These are phyloP conservation scores for Neopelma chrysocephalum DNA, from an alignment of 2,797 vertebrate genomes.

Conservation along the genomic window DNA sequence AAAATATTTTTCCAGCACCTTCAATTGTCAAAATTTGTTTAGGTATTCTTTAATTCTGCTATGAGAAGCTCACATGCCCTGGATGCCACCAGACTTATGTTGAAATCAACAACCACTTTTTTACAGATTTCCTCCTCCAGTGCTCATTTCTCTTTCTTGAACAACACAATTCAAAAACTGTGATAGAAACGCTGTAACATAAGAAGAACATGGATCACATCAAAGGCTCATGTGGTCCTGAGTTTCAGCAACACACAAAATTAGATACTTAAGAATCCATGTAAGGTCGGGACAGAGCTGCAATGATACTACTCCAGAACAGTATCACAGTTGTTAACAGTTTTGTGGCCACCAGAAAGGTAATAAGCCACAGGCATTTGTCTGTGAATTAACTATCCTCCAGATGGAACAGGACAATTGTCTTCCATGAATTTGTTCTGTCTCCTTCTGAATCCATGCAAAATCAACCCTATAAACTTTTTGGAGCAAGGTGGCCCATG, in stretches of 20 bases:
- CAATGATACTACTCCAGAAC: not conserved
- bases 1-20: not conserved
- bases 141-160: not conserved
- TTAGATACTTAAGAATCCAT: not conserved
- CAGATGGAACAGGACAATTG: not conserved
- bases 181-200: not conserved
- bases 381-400: not conserved
- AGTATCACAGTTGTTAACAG: not conserved
- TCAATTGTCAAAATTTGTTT: not conserved
- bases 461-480: not conserved
- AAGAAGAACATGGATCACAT: not conserved
- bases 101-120: not conserved
- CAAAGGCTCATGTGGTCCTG: not conserved
- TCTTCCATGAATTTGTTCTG: not conserved
- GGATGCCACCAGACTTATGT: accelerated
- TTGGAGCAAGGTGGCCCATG: accelerated
- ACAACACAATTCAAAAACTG: not conserved
- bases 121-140: not conserved
- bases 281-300: not conserved
- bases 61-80: not conserved
- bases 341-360: not conserved
- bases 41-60: not conserved
- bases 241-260: not conserved
- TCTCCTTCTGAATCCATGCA: not conserved
- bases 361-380: not conserved